A percentile compares a stretch with the other conserved stretches of the same genome.
These are phyloP conservation scores for Neodon shergylaensis DNA, from an alignment of 2,113 vertebrate genomes.

Conservation along the genomic window DNA sequence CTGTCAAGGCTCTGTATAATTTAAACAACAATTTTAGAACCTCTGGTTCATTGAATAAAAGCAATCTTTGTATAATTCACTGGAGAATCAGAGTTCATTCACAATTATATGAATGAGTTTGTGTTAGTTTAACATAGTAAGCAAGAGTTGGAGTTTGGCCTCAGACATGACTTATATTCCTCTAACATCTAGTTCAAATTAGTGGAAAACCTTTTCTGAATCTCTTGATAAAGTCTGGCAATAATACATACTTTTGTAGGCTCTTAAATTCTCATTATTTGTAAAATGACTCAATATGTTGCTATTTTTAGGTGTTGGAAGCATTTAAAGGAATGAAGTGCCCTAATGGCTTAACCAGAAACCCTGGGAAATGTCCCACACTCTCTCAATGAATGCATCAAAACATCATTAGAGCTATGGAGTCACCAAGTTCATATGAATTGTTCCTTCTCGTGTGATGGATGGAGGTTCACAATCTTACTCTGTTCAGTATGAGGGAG, in stretches of 20 bases:
- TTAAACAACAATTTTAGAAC: slow-evolving; percentile 48
- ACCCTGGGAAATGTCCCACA: background rate
- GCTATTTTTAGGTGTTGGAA: background rate
- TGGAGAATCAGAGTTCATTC: background rate
- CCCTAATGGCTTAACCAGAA: background rate
- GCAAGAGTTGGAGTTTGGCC: background rate
- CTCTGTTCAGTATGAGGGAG: background rate
- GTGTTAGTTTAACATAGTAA: background rate
- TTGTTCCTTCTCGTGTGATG: background rate
- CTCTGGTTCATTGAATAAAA: slow-evolving; percentile 20
- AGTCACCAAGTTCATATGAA: background rate
- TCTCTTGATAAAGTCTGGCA: background rate
- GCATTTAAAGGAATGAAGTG: slow-evolving; percentile 7
- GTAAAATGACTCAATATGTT: background rate
- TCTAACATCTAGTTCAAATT: background rate
- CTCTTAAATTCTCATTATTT: background rate
- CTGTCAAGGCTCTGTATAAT: background rate
- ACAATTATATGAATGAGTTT: slow-evolving; percentile 1
- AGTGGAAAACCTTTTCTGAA: background rate
- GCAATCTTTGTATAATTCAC: slow-evolving; percentile 8
- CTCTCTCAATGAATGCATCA: background rate
- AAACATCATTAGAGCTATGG: background rate
- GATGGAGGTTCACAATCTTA: background rate
- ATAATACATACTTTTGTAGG: background rate
- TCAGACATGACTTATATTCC: background rate